Evolutionary conservation across 2,797 vertebrate genomes (phyloP), one percentile per base, ranked within the genome.

Genomic region (Microctenopoma stevenorrisi): DNA sequence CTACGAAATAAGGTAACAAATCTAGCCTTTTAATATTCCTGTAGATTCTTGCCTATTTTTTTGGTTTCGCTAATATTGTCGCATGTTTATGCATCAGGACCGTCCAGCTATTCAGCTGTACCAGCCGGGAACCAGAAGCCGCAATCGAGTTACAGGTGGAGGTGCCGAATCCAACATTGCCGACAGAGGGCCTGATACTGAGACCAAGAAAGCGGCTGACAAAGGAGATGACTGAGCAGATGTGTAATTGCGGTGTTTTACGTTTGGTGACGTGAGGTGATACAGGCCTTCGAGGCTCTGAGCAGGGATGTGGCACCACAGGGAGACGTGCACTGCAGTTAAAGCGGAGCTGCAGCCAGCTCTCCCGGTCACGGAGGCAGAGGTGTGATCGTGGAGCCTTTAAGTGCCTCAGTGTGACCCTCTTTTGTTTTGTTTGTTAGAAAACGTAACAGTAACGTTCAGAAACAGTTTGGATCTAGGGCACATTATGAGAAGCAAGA

Each of bases 21-120:
- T 37, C 6, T 0, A 30, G 2, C 16, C 12, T 28, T 71, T 0
- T 51, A 44, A 42, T 30, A 4, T 4, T 51, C 3, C 5, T 4
- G 1, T 7, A 1, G 2, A 33, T 33, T 30, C 28, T 30, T 4
- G 28, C 28, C 28, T 30, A 30, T 55, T n/a, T 65, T 15, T 49
- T 30, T 15, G 14, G 62, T 3, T 58, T 7, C 59, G 7, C 7
- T 82, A 54, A 76, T 4, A 5, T 5, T 10, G 4, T 25, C 68
- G 12, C 76, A 37, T 79, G 4, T 63, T 51, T 83, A 54, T 60
- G 14, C 0, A 86, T 81, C 86, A 99, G 98, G 98, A 99, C 91
- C 98, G 98, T 4, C 98, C 98, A 26, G 96, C 97, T 47, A 99
- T 99, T 92, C 98, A 98, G 90, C 93, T 99, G 64, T 99, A 99